Conservation (phyloP, 1,140 invertebrate species). For the Zaprionus nigranus region DNA sequence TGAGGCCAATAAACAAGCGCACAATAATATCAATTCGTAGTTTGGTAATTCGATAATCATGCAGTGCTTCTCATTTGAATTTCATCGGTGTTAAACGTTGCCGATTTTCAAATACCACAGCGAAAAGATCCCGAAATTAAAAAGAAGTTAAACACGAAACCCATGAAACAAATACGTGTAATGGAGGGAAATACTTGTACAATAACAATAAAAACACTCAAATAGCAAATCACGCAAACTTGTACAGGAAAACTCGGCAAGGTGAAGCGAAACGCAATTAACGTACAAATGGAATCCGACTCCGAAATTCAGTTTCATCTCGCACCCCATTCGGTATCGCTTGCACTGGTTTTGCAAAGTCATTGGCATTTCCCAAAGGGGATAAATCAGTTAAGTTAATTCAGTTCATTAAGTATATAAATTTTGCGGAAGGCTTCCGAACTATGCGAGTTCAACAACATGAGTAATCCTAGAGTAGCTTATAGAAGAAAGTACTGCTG, state of each 20-base stretch:
- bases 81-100: conserved; percentile 49
- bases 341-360: background rate
- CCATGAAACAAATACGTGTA: background rate
- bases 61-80: conserved; percentile 39
- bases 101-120: conserved; percentile 22
- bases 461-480: background rate
- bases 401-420: background rate
- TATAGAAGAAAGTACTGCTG: background rate
- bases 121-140: conserved; percentile 12
- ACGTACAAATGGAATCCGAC: conserved; percentile 27
- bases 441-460: background rate
- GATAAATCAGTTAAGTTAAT: background rate
- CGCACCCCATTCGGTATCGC: background rate
- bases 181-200: conserved; percentile 10
- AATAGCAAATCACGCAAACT: conserved; percentile 39
- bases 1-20: conserved; percentile 47
- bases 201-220: conserved; percentile 21
- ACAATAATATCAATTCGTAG: conserved; percentile 46
- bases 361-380: conserved; percentile 12
- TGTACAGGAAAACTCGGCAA: conserved; percentile 26
- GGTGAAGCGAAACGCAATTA: conserved; percentile 28
- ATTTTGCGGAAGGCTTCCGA: background rate
- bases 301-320: conserved; percentile 7
- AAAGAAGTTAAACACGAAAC: conserved; percentile 1
- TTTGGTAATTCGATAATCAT: conserved; percentile 34